Percentiles rank a stretch among this genome's conserved stretches.
phyloP scores from a whole-genome alignment of 64 coral and sea anemone genomes.

The Trachythela sp. region DNA sequence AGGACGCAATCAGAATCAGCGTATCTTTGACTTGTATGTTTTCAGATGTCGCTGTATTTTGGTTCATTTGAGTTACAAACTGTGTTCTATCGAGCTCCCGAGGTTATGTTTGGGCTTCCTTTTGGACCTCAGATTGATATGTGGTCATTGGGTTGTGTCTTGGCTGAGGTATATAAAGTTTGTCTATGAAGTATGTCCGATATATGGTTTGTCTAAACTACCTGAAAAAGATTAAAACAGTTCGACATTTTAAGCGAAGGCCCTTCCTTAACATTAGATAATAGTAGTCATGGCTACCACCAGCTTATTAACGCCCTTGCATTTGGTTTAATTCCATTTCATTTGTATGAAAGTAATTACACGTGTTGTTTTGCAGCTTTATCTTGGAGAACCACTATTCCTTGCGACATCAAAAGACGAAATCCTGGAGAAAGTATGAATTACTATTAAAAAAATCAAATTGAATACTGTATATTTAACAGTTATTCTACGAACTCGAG shows the following conservation, averaged over 20 bases:
- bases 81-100: conserved; percentile 80
- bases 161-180: conserved; percentile 62
- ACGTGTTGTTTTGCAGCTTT: conserved; percentile 55
- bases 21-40: too few relatives aligned
- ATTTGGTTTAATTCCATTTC: background rate
- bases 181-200: too few relatives aligned
- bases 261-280: too few relatives aligned
- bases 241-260: too few relatives aligned
- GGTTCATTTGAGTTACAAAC: conserved; percentile 90
- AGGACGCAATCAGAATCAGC: background rate
- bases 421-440: conserved; percentile 49
- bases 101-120: conserved; percentile 87
- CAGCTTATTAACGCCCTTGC: too few relatives aligned
- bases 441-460: too few relatives aligned
- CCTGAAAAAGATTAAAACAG: too few relatives aligned
- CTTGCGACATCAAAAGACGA: conserved; percentile 36
- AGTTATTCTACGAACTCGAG: too few relatives aligned
- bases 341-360: background rate
- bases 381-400: conserved; percentile 57
- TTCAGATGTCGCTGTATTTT: conserved; percentile 93
- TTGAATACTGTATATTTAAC: too few relatives aligned
- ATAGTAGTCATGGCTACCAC: too few relatives aligned
- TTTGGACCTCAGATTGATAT: conserved; percentile 95
- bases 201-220: too few relatives aligned
- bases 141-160: conserved; percentile 89